Percentiles rank a stretch among this genome's conserved stretches.
Conservation (phyloP, 2,113 vertebrate genomes). For the Chaetorhynchus papuensis region DNA sequence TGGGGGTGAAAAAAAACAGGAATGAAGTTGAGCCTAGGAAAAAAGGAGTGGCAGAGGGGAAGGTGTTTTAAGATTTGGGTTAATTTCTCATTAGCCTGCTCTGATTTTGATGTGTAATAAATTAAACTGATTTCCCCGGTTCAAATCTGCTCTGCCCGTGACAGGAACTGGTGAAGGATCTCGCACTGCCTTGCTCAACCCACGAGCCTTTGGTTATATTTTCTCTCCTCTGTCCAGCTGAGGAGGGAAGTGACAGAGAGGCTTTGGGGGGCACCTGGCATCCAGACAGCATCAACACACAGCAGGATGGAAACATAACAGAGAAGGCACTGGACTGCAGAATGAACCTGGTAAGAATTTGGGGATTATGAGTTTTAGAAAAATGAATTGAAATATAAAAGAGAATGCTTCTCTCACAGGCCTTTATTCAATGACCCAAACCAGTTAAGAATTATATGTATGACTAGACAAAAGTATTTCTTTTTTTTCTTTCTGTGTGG, state of each 20-base stretch:
- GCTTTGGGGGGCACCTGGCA: not conserved
- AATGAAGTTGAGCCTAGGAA: not conserved
- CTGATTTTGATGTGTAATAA: not conserved
- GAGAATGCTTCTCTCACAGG: not conserved
- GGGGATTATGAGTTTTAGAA: not conserved
- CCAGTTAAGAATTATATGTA: fast-evolving
- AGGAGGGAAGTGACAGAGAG: not conserved
- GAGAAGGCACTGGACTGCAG: not conserved
- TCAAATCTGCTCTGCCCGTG: not conserved
- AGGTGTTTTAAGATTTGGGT: not conserved
- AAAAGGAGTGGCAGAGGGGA: fast-evolving
- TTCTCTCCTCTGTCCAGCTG: not conserved
- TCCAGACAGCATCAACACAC: not conserved
- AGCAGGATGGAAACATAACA: not conserved
- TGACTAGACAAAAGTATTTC: fast-evolving
- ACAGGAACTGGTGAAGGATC: not conserved
- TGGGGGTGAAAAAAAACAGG: not conserved
- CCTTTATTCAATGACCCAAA: not conserved
- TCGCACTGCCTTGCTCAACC: not conserved
- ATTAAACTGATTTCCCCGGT: not conserved
- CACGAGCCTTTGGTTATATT: fast-evolving
- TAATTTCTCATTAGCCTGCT: not conserved
- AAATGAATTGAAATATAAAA: not conserved
- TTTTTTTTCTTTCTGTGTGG: not conserved
- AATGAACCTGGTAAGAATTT: not conserved